phyloP scores from a whole-genome alignment of 2,113 vertebrate genomes.

The Hippocampus barbouri region DNA sequence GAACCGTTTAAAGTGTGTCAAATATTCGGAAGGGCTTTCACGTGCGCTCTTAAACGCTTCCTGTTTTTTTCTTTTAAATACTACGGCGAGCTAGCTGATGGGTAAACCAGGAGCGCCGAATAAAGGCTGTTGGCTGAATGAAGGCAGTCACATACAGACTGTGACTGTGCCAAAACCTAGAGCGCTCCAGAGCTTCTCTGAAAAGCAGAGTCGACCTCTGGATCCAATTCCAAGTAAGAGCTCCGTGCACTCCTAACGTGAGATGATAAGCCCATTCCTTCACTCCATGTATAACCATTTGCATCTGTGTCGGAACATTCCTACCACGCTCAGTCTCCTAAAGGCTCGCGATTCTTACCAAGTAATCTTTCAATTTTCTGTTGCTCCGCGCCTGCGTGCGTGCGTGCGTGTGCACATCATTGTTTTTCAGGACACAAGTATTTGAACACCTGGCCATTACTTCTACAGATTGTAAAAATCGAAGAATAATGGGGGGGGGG shows the following conservation, averaged over 20 bases:
- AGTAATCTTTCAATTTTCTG: neutral
- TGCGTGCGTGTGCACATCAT: neutral
- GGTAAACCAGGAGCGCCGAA: neutral
- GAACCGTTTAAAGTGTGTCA: conserved; percentile 43
- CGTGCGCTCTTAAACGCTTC: conserved; percentile 20
- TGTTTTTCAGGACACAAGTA: neutral
- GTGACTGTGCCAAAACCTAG: conserved; percentile 1
- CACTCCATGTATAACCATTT: conserved; percentile 18
- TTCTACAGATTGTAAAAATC: neutral
- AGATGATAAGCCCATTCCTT: conserved; percentile 30
- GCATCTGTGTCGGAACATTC: conserved; percentile 32
- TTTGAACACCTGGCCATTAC: neutral
- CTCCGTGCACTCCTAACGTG: neutral
- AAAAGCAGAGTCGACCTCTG: conserved; percentile 26
- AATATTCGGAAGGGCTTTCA: conserved; percentile 19
- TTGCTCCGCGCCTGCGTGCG: neutral
- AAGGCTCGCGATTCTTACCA: neutral
- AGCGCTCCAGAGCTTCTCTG: conserved; percentile 3
- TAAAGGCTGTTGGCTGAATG: neutral
- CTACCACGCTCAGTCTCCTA: neutral
- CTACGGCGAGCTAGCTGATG: conserved; percentile 8
- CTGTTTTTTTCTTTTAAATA: conserved; percentile 15
- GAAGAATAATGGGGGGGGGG: neutral
- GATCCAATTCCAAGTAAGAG: conserved; percentile 21
- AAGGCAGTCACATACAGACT: conserved; percentile 3